These are phyloP conservation scores for Choristoneura rosaceana DNA, from an alignment of 2,888 invertebrate species.

Conservation along the genomic window DNA sequence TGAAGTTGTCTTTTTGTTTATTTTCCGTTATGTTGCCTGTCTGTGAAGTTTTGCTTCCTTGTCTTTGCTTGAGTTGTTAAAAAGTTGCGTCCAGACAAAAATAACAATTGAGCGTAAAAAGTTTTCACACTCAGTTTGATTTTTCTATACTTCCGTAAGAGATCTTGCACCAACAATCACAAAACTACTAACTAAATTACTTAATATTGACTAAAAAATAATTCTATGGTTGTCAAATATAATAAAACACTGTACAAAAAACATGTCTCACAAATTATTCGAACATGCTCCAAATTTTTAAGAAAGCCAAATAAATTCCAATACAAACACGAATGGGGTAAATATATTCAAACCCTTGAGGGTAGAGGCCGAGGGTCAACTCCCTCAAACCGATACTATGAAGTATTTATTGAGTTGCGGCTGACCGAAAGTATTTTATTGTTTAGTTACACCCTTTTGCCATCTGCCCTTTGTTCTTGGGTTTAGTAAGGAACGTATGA, in stretches of 20 bases:
- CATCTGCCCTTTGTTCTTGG: conserved; percentile 52
- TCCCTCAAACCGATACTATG: conserved; percentile 82
- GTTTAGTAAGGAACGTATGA: not conserved
- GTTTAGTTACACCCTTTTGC: conserved; percentile 76
- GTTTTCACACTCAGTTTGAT: conserved; percentile 9
- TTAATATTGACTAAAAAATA: not conserved
- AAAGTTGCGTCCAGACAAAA: conserved; percentile 35
- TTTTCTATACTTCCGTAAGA: not conserved
- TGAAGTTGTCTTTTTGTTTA: conserved; percentile 35
- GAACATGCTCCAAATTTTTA: not conserved
- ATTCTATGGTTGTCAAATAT: not conserved
- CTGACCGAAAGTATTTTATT: conserved; percentile 82
- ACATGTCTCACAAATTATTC: not conserved
- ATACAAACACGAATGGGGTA: conserved; percentile 33
- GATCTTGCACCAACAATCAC: not conserved
- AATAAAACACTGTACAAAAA: not conserved
- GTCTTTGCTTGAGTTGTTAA: conserved; percentile 41
- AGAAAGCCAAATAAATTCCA: conserved; percentile 12
- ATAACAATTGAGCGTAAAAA: conserved; percentile 30
- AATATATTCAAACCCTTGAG: conserved; percentile 58
- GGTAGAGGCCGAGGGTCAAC: conserved; percentile 80
- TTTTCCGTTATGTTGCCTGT: conserved; percentile 40
- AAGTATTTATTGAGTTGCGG: conserved; percentile 85
- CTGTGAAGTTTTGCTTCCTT: conserved; percentile 42
- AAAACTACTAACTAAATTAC: not conserved